These are phyloP conservation scores for Speoplatyrhinus poulsoni DNA, from an alignment of 2,113 vertebrate genomes.

Conservation along the genomic window DNA sequence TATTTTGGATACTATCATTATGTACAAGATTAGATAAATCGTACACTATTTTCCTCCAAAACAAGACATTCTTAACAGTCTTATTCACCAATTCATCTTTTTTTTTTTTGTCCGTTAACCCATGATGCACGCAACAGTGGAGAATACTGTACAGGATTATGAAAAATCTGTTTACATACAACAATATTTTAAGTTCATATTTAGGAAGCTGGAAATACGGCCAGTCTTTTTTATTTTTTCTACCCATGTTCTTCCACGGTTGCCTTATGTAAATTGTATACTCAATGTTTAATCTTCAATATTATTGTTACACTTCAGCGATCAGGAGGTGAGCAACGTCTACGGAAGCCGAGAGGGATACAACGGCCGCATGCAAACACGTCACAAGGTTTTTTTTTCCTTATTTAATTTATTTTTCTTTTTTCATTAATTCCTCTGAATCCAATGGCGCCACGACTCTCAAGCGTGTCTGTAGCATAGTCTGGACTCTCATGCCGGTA, in stretches of 20 bases:
- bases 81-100: conserved; percentile 66
- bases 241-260: conserved; percentile 74
- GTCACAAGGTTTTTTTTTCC: conserved; percentile 81
- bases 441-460: conserved; percentile 50
- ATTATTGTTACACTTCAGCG: conserved; percentile 76
- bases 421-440: conserved; percentile 53
- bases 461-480: conserved; percentile 27
- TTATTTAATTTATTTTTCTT: conserved; percentile 43
- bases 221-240: conserved; percentile 58
- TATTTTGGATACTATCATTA: conserved; percentile 96
- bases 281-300: conserved; percentile 64
- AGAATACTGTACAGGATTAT: conserved; percentile 94
- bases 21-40: conserved; percentile 96
- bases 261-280: conserved; percentile 75
- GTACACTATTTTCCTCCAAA: conserved; percentile 91
- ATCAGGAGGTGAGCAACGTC: conserved; percentile 87
- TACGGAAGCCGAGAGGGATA: conserved; percentile 88
- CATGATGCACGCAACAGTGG: conserved; percentile 87
- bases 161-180: conserved; percentile 95
- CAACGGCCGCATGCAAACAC: conserved; percentile 98
- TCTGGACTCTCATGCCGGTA: conserved; percentile 49
- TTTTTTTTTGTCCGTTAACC: conserved; percentile 86
- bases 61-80: conserved; percentile 90
- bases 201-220: conserved; percentile 75
- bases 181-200: conserved; percentile 76